These are phyloP conservation scores for Chloebia gouldiae DNA, from an alignment of 2,113 vertebrate species.

Conservation along the genomic window DNA sequence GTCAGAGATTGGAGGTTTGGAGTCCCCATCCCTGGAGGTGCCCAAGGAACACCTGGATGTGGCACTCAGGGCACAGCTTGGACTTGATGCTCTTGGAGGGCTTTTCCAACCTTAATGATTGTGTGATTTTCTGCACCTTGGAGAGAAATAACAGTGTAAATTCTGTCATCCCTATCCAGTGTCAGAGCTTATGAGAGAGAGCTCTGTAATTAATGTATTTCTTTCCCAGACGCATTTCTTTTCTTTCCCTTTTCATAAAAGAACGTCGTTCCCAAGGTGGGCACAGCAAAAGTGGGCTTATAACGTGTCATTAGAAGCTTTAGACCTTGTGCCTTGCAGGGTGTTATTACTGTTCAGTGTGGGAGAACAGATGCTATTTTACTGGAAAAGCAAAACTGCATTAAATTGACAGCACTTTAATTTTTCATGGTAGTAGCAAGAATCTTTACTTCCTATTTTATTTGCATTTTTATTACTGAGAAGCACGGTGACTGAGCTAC, in stretches of 20 bases:
- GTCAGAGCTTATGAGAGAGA: background rate
- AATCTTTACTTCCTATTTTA: slow-evolving; percentile 27
- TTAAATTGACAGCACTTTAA: slow-evolving; percentile 44
- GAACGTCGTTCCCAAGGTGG: background rate
- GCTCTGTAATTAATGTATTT: background rate
- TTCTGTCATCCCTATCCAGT: background rate
- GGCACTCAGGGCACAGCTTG: background rate
- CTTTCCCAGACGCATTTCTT: background rate
- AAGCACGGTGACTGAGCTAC: background rate
- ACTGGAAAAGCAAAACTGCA: slow-evolving; percentile 13
- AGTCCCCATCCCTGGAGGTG: background rate
- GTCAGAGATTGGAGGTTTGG: background rate
- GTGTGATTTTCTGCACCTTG: background rate
- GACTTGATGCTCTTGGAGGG: background rate
- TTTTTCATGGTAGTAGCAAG: slow-evolving; percentile 21
- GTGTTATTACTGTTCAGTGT: background rate
- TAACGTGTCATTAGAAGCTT: background rate
- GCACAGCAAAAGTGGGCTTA: background rate
- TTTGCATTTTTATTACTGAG: slow-evolving; percentile 46
- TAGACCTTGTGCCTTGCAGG: slow-evolving; percentile 21
- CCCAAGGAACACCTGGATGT: background rate
- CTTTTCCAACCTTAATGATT: background rate
- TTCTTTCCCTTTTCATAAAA: background rate
- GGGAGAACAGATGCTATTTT: slow-evolving; percentile 24
- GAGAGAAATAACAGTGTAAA: background rate